Conservation (phyloP, 2,113 vertebrate genomes). For the Seriola rivoliana region DNA sequence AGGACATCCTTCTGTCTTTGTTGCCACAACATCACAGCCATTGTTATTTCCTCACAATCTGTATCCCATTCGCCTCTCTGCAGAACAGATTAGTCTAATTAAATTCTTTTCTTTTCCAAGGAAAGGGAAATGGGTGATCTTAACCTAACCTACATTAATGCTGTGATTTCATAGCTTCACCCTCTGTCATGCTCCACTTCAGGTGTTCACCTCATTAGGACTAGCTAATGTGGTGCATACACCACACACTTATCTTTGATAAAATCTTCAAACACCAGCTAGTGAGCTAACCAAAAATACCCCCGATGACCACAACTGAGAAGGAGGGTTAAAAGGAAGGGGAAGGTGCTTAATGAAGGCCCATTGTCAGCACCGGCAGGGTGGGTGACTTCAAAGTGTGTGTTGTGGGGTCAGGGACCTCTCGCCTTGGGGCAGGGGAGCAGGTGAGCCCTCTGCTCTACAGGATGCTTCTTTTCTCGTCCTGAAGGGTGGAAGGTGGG, state of each 20-base stretch:
- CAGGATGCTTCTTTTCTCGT: constrained; percentile 31
- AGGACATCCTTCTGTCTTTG: constrained; percentile 36
- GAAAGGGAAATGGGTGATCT: constrained; percentile 45
- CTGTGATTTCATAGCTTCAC: constrained; percentile 15
- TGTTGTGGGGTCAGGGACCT: constrained; percentile 49
- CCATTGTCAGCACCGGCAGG: constrained; percentile 45
- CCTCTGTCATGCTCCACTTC: neutral
- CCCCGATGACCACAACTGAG: constrained; percentile 38
- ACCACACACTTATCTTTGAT: constrained; percentile 39
- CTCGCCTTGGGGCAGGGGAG: constrained; percentile 42
- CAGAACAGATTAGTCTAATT: constrained; percentile 47
- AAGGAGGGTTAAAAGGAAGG: constrained; percentile 43
- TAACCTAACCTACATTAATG: neutral
- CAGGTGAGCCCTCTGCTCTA: constrained; percentile 37
- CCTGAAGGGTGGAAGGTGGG: neutral
- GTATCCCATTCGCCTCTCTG: constrained; percentile 6
- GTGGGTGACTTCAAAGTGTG: constrained; percentile 70
- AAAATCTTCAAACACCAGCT: constrained; percentile 54
- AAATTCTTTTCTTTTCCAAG: constrained; percentile 19
- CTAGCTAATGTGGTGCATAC: neutral
- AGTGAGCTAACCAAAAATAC: constrained; percentile 16
- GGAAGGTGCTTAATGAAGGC: constrained; percentile 56
- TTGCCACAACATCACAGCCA: constrained; percentile 36
- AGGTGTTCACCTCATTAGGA: constrained; percentile 46
- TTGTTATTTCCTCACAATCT: constrained; percentile 35